These are phyloP conservation scores for Hippocampus guttulatus DNA, from an alignment of 2,113 vertebrate genomes.

Conservation along the genomic window DNA sequence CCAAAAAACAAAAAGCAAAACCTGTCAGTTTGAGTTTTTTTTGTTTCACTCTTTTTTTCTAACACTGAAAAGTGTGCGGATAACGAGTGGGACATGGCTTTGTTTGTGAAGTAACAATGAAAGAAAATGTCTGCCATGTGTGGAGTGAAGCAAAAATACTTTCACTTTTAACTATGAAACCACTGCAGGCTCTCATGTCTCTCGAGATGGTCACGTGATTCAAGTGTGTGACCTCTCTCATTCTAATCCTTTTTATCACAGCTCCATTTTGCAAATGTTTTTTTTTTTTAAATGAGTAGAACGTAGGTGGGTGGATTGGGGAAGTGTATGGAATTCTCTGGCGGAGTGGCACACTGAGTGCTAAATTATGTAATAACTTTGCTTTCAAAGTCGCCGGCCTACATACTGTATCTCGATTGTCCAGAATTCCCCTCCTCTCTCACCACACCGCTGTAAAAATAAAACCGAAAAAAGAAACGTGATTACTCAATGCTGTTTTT, in stretches of 20 bases:
- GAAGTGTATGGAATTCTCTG: constrained; percentile 41
- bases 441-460: background rate
- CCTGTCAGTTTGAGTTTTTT: background rate
- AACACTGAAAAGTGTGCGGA: background rate
- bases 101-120: background rate
- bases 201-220: constrained; percentile 15
- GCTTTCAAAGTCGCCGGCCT: constrained; percentile 38
- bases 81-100: background rate
- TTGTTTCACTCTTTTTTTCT: background rate
- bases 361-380: constrained; percentile 37
- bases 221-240: constrained; percentile 18
- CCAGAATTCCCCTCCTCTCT: constrained; percentile 10
- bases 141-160: background rate
- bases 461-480: constrained; percentile 10
- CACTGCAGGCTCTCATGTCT: background rate
- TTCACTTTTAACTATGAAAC: background rate
- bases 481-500: background rate
- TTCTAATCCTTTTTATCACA: constrained; percentile 29
- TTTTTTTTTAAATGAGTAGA: constrained; percentile 27
- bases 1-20: background rate
- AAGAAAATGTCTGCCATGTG: background rate
- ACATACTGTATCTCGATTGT: constrained; percentile 26
- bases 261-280: constrained; percentile 18
- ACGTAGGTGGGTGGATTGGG: constrained; percentile 44
- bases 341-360: constrained; percentile 35